These are phyloP conservation scores for Ornithoptera priamus DNA, from an alignment of 2,888 invertebrate genomes.

Conservation along the genomic window DNA sequence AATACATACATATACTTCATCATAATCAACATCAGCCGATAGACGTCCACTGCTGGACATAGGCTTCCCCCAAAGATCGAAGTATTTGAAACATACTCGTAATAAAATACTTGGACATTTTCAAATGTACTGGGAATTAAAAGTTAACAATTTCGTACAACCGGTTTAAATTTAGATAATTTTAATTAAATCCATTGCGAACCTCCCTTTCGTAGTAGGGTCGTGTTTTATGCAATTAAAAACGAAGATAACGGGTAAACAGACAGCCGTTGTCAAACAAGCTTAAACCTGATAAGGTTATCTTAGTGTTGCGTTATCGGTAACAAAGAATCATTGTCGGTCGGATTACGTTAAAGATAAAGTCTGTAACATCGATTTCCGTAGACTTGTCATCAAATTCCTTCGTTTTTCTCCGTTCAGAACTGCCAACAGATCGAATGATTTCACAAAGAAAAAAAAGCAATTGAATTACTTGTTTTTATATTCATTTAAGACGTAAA, in stretches of 20 bases:
- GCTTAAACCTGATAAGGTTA: conserved; percentile 23
- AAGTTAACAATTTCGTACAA: not conserved
- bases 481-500: not conserved
- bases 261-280: conserved; percentile 16
- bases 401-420: conserved; percentile 7
- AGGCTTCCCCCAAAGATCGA: no score
- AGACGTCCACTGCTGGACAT: no score
- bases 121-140: no score
- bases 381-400: not conserved
- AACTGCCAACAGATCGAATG: no score
- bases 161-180: not conserved
- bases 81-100: no score
- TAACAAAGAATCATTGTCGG: conserved; percentile 13
- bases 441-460: not conserved
- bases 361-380: conserved; percentile 11
- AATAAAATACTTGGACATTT: no score
- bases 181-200: conserved; percentile 13
- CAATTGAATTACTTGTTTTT: conserved; percentile 35
- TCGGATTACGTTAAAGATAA: conserved; percentile 5
- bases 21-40: no score
- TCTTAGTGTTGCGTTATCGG: conserved; percentile 16
- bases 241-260: conserved; percentile 2
- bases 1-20: no score
- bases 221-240: conserved; percentile 13
- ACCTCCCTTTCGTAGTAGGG: conserved; percentile 8